These are phyloP conservation scores for Xestia xanthographa DNA, from an alignment of 2,888 invertebrate species.

Conservation along the genomic window DNA sequence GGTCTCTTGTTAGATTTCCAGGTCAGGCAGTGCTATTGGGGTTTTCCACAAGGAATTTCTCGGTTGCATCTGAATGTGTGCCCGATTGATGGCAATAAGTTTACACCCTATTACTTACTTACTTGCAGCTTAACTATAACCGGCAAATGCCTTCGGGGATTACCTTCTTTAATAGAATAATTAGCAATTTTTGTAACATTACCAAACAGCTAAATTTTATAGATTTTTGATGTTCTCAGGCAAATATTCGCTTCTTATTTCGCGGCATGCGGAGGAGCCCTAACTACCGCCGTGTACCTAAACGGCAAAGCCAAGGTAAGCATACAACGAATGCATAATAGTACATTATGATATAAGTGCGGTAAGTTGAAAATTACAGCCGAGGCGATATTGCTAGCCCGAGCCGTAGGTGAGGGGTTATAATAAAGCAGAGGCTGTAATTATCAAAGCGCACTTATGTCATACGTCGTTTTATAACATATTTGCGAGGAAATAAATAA, in stretches of 20 bases:
- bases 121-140: not conserved
- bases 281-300: constrained; percentile 96
- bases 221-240: not conserved
- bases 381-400: too few species aligned
- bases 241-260: constrained; percentile 96
- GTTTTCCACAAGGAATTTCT: not conserved
- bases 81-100: not conserved
- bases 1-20: not conserved
- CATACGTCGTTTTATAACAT: too few species aligned
- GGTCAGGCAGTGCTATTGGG: not conserved
- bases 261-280: constrained; percentile 97
- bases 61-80: not conserved
- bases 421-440: too few species aligned
- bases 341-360: too few species aligned
- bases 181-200: not conserved
- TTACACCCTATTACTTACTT: not conserved
- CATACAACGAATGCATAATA: not conserved
- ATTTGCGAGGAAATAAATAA: too few species aligned
- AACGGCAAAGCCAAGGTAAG: constrained; percentile 92
- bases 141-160: not conserved
- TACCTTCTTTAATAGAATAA: not conserved
- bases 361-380: too few species aligned
- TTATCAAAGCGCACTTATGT: too few species aligned
- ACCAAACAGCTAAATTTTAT: not conserved
- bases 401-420: too few species aligned